Evolutionary conservation across 2,113 vertebrate species (phyloP).

Genomic region (Alethe diademata): DNA sequence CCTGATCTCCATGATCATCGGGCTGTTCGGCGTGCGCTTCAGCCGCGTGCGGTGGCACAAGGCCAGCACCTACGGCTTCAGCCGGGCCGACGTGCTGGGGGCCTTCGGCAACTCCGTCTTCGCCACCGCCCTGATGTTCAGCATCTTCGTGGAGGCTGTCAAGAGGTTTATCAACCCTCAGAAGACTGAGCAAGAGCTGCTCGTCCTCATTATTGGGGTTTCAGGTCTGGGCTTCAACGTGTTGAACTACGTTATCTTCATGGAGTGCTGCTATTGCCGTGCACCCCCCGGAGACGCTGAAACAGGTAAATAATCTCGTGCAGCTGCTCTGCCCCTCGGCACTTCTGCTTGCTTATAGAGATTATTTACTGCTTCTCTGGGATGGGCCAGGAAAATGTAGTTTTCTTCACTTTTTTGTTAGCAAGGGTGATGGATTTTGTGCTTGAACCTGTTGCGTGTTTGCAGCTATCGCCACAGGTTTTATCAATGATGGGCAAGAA

Average conservation of each 20-base stretch:
- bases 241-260: slow-evolving; percentile 75
- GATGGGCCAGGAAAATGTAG: fast-evolving
- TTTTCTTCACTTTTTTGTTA: neutral
- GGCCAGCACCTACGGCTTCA: slow-evolving; percentile 69
- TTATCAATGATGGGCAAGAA: neutral
- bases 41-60: slow-evolving; percentile 62
- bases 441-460: fast-evolving
- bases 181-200: slow-evolving; percentile 63
- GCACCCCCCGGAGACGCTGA: neutral
- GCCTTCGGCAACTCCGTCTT: slow-evolving; percentile 80
- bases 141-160: slow-evolving; percentile 73
- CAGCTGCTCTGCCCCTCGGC: neutral
- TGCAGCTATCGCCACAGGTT: neutral
- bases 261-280: slow-evolving; percentile 74
- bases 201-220: slow-evolving; percentile 68
- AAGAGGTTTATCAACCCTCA: slow-evolving; percentile 72
- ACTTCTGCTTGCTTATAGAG: neutral
- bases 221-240: slow-evolving; percentile 71
- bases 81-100: slow-evolving; percentile 74
- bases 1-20: slow-evolving; percentile 75
- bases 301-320: slow-evolving; percentile 64
- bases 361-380: neutral
- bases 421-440: neutral
- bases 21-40: slow-evolving; percentile 39
- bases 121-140: slow-evolving; percentile 76